Evolutionary conservation across 2,888 invertebrate genomes (phyloP), one percentile per base, ranked within the genome.

Genomic region (Synergus itoensis): DNA sequence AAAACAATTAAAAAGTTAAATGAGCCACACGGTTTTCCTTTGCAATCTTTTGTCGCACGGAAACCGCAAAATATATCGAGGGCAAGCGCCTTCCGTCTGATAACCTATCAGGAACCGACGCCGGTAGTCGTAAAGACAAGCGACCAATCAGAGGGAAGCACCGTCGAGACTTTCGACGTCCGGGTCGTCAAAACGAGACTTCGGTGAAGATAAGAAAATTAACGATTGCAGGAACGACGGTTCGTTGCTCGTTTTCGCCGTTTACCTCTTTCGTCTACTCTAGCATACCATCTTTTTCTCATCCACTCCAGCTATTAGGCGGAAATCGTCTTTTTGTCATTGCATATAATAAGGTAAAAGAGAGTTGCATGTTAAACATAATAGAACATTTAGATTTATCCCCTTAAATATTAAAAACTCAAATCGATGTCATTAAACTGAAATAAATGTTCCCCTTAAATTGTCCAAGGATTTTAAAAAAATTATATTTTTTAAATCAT

Each of bases 191-290:
- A 48, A 48, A 28, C 28, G 69, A 69, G 48, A 69, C 48, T 28
- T 45, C 28, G 48, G 69, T 69, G 28, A 69, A 48, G 69, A 69
- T 69, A 69, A 69, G 69, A 69, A 69, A 45, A 69, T 69, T 69
- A 69, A 69, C 69, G 45, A 48, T 69, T 69, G 45, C 45, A 69
- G 48, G 28, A 69, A 28, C 67, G 21, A 43, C 21, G 14, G 11
- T 12, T 21, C 18, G 21, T 18, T 67, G 21, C 14, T 48, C 28
- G 28, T 63, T 63, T 36, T 36, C 63, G 48, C 11, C 69, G 48
- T 69, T 69, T 69, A 45, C 45, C 21, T 11, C 41, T 41, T 65
- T n/a, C 65, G 40, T 62, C 62, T 57, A 57, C 57, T 57, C 57
- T 8, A 9, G n/a, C 9, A 57, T 57, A n/a, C n/a, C 57, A 57